phyloP scores from a whole-genome alignment of 2,888 invertebrate genomes.

The Stenodera caucasica region DNA sequence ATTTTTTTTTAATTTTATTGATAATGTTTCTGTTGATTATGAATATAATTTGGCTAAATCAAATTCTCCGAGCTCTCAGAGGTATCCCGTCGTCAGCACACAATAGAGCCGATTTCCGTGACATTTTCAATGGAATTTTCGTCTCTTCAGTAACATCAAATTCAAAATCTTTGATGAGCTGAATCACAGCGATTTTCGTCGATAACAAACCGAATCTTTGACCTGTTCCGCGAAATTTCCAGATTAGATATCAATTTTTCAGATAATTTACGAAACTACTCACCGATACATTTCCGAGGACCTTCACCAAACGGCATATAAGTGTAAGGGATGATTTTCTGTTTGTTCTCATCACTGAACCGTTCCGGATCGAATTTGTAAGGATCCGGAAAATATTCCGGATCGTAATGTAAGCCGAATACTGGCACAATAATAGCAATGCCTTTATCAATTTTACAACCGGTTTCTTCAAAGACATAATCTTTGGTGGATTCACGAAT shows the following conservation, averaged over 20 bases:
- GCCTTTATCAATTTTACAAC: conserved; percentile 52
- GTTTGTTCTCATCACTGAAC: conserved; percentile 49
- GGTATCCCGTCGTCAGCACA: conserved; percentile 43
- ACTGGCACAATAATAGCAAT: conserved; percentile 51
- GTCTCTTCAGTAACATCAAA: conserved; percentile 43
- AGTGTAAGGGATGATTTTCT: conserved; percentile 17
- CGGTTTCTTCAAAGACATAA: conserved; percentile 50
- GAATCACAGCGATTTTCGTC: conserved; percentile 47
- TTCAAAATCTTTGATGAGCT: conserved; percentile 43
- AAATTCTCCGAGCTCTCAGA: conserved; percentile 35
- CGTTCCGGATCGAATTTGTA: conserved; percentile 55
- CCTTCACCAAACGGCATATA: conserved; percentile 51
- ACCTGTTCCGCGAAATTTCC: conserved; percentile 34
- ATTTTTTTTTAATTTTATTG: too few relatives aligned
- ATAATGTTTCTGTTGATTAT: too few relatives aligned
- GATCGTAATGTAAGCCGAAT: conserved; percentile 49
- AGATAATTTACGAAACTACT: not conserved
- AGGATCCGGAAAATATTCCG: conserved; percentile 53
- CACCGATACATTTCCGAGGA: conserved; percentile 52
- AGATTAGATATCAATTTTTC: not conserved
- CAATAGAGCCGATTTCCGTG: conserved; percentile 46
- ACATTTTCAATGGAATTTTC: conserved; percentile 42
- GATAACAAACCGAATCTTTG: conserved; percentile 49
- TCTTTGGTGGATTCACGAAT: conserved; percentile 42
- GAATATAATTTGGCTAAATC: too few relatives aligned